A percentile compares a stretch with the other conserved stretches of the same genome.
Evolutionary conservation across 1,140 invertebrate species (phyloP).

Genomic region (Forficula auricularia): DNA sequence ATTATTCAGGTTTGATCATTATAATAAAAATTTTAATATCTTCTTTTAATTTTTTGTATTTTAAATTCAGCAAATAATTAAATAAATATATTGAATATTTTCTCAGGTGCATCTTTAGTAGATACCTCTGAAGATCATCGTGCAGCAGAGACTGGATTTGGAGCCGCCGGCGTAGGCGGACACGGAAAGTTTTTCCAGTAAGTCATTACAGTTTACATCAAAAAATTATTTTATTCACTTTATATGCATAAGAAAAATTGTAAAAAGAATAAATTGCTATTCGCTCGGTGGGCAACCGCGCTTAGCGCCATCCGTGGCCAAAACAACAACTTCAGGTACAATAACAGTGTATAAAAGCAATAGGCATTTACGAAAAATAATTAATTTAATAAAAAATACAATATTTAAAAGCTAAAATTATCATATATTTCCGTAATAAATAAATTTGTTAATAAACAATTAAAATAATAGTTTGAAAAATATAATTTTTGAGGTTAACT

Average conservation of each 20-base stretch:
- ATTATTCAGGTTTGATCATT: background rate
- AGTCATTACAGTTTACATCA: constrained; percentile 12
- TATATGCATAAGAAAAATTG: background rate
- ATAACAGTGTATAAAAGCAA: background rate
- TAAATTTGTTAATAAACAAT: no score
- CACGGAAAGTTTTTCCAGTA: constrained; percentile 23
- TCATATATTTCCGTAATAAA: no score
- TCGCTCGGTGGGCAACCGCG: background rate
- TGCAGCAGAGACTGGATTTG: constrained; percentile 11
- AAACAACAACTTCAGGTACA: background rate
- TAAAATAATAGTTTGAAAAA: no score
- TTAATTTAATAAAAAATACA: background rate
- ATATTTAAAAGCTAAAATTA: no score
- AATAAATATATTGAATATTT: background rate
- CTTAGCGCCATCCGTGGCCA: background rate
- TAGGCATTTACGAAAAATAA: background rate
- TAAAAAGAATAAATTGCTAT: background rate
- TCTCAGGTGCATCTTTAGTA: constrained; percentile 2
- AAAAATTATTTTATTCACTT: background rate
- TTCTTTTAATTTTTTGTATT: background rate
- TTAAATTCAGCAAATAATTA: background rate
- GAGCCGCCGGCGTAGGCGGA: constrained; percentile 7
- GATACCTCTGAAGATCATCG: constrained; percentile 10
- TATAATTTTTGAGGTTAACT: no score
- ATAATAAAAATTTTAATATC: background rate